Percentiles rank a stretch among this genome's conserved stretches.
These are phyloP conservation scores for Mirza zaza DNA, from an alignment of 2,113 vertebrate genomes.

Conservation along the genomic window DNA sequence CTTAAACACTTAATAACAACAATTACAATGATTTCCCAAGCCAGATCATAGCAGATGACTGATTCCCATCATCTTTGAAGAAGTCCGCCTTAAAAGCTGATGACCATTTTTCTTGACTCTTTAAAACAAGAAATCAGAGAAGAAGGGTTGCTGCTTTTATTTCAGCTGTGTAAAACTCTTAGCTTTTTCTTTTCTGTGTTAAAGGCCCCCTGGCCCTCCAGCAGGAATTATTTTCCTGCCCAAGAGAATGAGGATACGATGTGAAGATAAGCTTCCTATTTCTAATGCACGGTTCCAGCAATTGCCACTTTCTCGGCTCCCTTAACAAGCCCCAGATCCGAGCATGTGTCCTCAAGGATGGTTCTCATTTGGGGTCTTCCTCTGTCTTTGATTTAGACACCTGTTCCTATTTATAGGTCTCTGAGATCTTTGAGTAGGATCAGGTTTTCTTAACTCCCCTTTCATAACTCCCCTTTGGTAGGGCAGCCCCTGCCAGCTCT, in stretches of 20 bases:
- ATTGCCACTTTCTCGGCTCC: constrained; percentile 72
- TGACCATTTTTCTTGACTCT: constrained; percentile 6
- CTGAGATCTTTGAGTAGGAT: constrained; percentile 69
- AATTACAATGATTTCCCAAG: constrained; percentile 66
- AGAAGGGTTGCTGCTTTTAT: not conserved
- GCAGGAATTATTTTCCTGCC: constrained; percentile 34
- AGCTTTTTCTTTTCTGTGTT: not conserved
- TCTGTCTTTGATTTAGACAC: constrained; percentile 72
- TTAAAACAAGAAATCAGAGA: constrained; percentile 27
- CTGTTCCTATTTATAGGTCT: constrained; percentile 75
- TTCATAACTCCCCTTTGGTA: constrained; percentile 53
- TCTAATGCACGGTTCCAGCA: constrained; percentile 50
- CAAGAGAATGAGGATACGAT: not conserved
- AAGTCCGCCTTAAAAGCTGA: not conserved
- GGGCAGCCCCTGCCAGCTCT: constrained; percentile 26
- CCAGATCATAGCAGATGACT: constrained; percentile 37
- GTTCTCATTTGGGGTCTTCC: constrained; percentile 55
- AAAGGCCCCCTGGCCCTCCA: not conserved
- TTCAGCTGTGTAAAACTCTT: not conserved
- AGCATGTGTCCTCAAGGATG: constrained; percentile 30
- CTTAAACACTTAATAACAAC: constrained; percentile 72
- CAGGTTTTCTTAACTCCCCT: constrained; percentile 55
- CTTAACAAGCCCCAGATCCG: constrained; percentile 25
- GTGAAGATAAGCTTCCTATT: constrained; percentile 22
- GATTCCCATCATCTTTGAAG: constrained; percentile 51